Percentiles rank a stretch among this genome's conserved stretches.
phyloP scores from a whole-genome alignment of 2,888 invertebrate genomes.

The Ypsolopha sequella region DNA sequence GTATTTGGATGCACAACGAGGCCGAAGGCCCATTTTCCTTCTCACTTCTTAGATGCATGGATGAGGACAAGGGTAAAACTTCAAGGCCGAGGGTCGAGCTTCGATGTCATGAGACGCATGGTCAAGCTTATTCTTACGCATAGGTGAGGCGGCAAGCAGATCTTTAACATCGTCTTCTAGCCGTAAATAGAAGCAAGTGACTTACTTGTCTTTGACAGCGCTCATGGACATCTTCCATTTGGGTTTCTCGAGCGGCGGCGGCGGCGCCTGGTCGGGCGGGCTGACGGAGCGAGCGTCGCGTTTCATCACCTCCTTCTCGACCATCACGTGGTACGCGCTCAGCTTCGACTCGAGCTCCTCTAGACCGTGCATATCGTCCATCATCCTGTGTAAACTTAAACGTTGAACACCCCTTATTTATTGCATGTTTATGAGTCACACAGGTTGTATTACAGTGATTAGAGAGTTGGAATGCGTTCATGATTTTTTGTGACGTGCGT shows the following conservation, averaged over 20 bases:
- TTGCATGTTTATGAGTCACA: no score
- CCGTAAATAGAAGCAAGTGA: conserved; percentile 9
- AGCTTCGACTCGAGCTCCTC: conserved; percentile 83
- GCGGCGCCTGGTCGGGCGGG: conserved; percentile 57
- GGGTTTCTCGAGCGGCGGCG: conserved; percentile 64
- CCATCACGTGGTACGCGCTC: conserved; percentile 82
- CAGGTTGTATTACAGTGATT: not conserved
- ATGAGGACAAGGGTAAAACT: no score
- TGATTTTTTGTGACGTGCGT: no score
- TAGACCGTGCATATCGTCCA: conserved; percentile 79
- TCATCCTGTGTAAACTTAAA: conserved; percentile 46
- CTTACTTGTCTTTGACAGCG: conserved; percentile 66
- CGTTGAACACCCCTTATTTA: not conserved
- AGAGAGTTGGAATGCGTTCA: no score
- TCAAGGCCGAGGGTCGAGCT: no score
- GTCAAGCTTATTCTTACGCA: no score
- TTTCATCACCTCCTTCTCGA: conserved; percentile 74
- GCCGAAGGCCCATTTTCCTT: no score
- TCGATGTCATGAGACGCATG: no score
- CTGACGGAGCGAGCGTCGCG: conserved; percentile 54
- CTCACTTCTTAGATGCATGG: no score
- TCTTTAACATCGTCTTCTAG: no score
- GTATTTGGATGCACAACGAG: no score
- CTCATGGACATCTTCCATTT: conserved; percentile 82
- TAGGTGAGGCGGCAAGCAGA: no score